Evolutionary conservation across 2,797 vertebrate genomes (phyloP).

Genomic region (Lates japonicus): DNA sequence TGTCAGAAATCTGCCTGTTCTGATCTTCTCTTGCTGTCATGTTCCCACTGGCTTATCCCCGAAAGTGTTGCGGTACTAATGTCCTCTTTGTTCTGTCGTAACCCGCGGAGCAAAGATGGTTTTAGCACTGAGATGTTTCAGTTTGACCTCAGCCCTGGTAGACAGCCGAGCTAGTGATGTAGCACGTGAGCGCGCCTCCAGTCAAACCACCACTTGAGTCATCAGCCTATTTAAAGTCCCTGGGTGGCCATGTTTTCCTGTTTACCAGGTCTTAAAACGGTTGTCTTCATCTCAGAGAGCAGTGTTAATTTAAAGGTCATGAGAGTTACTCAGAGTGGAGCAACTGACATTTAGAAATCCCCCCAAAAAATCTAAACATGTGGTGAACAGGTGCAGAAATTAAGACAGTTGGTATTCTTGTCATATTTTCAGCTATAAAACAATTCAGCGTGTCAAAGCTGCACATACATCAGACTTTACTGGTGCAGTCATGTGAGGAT

Average conservation of each 20-base stretch:
- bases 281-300: constrained; percentile 71
- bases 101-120: constrained; percentile 25
- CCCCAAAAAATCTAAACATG: not conserved
- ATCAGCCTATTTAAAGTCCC: constrained; percentile 52
- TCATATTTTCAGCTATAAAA: not conserved
- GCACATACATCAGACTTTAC: not conserved
- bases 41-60: constrained; percentile 28
- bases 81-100: constrained; percentile 27
- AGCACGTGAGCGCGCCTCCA: constrained; percentile 42
- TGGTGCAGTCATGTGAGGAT: constrained; percentile 23
- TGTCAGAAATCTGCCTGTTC: constrained; percentile 54
- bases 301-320: constrained; percentile 19
- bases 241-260: constrained; percentile 22
- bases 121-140: constrained; percentile 44
- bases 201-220: constrained; percentile 61
- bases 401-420: not conserved
- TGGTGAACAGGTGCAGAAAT: not conserved
- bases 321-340: not conserved
- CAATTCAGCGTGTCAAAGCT: not conserved
- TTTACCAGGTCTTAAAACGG: constrained; percentile 79
- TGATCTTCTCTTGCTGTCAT: constrained; percentile 36
- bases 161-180: constrained; percentile 28
- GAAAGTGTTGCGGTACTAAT: constrained; percentile 28
- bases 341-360: constrained; percentile 17
- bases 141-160: constrained; percentile 18